phyloP scores from a whole-genome alignment of 2,888 invertebrate genomes.

The Acrobasis repandana region DNA sequence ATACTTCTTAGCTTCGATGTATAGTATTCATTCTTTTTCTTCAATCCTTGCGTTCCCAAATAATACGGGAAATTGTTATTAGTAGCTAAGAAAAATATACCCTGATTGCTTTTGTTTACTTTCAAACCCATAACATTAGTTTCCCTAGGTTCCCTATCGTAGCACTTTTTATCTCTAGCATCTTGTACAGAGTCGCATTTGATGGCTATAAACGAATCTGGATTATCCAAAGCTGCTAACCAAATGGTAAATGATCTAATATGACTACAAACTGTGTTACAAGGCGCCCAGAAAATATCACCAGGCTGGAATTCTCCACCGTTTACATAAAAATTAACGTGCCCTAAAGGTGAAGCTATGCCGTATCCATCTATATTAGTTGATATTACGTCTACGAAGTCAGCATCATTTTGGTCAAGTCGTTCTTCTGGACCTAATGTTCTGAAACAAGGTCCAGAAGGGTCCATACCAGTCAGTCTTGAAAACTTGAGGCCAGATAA shows the following conservation, averaged over 20 bases:
- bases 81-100: constrained; percentile 44
- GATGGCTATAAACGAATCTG: constrained; percentile 40
- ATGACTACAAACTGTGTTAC: constrained; percentile 43
- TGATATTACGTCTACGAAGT: constrained; percentile 37
- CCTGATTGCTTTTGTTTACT: constrained; percentile 36
- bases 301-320: constrained; percentile 37
- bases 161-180: constrained; percentile 42
- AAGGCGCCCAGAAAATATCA: constrained; percentile 38
- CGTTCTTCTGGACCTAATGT: constrained; percentile 36
- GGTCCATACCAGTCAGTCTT: constrained; percentile 37
- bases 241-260: constrained; percentile 38
- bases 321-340: constrained; percentile 32
- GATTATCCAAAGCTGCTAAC: constrained; percentile 39
- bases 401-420: constrained; percentile 39
- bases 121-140: constrained; percentile 35
- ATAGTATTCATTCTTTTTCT: constrained; percentile 37
- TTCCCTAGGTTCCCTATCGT: constrained; percentile 37
- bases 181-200: constrained; percentile 47
- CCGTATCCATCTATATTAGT: constrained; percentile 40
- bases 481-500: constrained; percentile 38
- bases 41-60: constrained; percentile 43
- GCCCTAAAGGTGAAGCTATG: constrained; percentile 35
- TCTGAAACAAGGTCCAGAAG: constrained; percentile 40
- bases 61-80: constrained; percentile 39
- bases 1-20: constrained; percentile 2